phyloP scores from a whole-genome alignment of 2,888 invertebrate genomes.

The Ochropleura leucogaster region DNA sequence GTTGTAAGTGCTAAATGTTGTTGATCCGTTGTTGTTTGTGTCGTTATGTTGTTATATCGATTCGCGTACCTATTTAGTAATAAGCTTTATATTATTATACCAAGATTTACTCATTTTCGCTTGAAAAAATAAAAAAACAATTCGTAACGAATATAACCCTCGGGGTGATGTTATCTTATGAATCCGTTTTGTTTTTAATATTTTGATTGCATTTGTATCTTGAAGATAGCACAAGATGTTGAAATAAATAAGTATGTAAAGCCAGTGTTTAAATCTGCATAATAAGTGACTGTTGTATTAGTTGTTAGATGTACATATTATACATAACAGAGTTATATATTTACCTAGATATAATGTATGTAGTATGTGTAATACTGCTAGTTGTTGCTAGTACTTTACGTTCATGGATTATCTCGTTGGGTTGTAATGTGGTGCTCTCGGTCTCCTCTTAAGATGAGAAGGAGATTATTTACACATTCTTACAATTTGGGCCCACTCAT shows the following conservation, averaged over 20 bases:
- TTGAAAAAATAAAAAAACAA: neutral
- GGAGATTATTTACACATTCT: neutral
- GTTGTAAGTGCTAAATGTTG: constrained; percentile 27
- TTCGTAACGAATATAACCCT: neutral
- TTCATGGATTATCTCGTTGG: neutral
- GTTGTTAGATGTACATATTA: constrained; percentile 24
- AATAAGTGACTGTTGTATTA: constrained; percentile 22
- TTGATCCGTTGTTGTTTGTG: constrained; percentile 37
- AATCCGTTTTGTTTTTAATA: neutral
- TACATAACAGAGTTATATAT: constrained; percentile 23
- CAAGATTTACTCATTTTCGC: neutral
- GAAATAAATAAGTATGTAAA: constrained; percentile 3
- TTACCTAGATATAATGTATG: constrained; percentile 20
- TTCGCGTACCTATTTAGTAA: constrained; percentile 24
- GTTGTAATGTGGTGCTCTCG: neutral
- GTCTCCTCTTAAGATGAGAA: neutral
- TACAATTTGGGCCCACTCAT: neutral
- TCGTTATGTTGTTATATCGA: constrained; percentile 46
- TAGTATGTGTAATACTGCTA: constrained; percentile 6
- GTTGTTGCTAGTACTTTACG: neutral
- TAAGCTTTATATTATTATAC: neutral
- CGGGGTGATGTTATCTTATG: neutral
- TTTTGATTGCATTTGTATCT: constrained; percentile 20
- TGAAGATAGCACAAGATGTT: neutral
- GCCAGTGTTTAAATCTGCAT: constrained; percentile 33